A percentile compares a stretch with the other conserved stretches of the same genome.
phyloP scores from a whole-genome alignment of 2,888 invertebrate species.

The Macrosiphum euphorbiae region DNA sequence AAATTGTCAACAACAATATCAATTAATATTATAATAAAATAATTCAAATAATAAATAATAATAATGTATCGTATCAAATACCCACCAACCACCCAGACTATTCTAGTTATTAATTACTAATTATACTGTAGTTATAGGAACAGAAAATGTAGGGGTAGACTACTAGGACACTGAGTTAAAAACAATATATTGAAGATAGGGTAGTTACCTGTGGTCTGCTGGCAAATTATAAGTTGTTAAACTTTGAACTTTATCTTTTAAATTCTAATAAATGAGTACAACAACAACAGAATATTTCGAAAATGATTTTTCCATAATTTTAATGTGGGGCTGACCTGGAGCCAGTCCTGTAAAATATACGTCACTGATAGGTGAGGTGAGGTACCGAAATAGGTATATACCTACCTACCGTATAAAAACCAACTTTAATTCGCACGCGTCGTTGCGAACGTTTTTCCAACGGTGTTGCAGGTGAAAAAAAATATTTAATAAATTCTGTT shows the following conservation, averaged over 20 bases:
- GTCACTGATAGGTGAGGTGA: no score
- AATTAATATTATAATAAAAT: no score
- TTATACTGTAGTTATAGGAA: neutral
- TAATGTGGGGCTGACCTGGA: neutral
- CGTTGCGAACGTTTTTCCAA: neutral
- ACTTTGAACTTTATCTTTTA: neutral
- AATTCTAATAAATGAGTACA: neutral
- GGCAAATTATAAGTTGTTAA: neutral
- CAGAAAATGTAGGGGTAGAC: neutral
- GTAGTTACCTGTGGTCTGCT: neutral
- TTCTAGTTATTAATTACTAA: neutral
- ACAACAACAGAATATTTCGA: neutral
- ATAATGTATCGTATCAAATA: neutral
- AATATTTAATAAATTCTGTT: neutral
- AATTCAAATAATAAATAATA: neutral
- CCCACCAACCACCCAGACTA: neutral
- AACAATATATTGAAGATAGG: neutral
- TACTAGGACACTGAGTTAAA: neutral
- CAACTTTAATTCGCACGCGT: neutral
- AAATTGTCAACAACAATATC: neutral
- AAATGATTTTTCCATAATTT: neutral
- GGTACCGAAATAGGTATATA: no score
- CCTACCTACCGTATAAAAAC: neutral
- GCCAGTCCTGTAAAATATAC: no score
- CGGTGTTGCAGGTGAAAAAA: neutral